Evolutionary conservation across 1,140 invertebrate species (phyloP).

Genomic region (Brachionus angularis): DNA sequence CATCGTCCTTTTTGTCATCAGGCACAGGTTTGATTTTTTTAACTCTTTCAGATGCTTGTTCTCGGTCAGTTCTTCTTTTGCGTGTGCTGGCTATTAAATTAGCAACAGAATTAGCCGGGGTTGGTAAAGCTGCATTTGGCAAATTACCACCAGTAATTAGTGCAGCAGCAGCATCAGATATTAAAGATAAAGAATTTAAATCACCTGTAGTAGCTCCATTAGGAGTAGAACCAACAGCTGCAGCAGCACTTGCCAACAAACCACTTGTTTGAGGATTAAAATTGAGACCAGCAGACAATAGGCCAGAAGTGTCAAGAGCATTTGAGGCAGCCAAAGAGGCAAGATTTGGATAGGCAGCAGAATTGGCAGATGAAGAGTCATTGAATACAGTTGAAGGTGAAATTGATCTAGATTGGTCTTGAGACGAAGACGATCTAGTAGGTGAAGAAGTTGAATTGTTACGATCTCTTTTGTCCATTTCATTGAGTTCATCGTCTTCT

Average conservation of each 20-base stretch:
- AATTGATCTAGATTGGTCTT: conserved; percentile 20
- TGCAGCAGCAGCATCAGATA: conserved; percentile 35
- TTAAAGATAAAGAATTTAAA: conserved; percentile 5
- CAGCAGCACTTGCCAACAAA: conserved; percentile 27
- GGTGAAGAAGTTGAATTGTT: conserved; percentile 21
- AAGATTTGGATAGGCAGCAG: not conserved
- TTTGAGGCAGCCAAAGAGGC: not conserved
- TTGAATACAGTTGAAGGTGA: not conserved
- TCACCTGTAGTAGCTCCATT: not conserved
- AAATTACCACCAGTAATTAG: too few relatives aligned
- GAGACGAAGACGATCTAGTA: not conserved
- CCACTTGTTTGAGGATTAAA: not conserved
- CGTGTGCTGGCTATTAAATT: conserved; percentile 23
- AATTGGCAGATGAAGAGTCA: not conserved
- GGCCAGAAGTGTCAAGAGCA: not conserved
- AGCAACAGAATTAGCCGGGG: conserved; percentile 10
- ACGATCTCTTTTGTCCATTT: not conserved
- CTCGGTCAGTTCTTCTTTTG: conserved; percentile 36
- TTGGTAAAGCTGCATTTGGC: not conserved
- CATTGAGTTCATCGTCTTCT: not conserved
- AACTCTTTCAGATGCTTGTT: conserved; percentile 19
- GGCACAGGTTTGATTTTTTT: conserved; percentile 50
- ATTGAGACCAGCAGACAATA: conserved; percentile 30
- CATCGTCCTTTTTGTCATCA: conserved; percentile 53
- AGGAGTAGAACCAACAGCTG: conserved; percentile 19